Percentiles rank a stretch among this genome's conserved stretches.
Conservation (phyloP, 2,888 invertebrate genomes). For the Anoplius nigerrimus region DNA sequence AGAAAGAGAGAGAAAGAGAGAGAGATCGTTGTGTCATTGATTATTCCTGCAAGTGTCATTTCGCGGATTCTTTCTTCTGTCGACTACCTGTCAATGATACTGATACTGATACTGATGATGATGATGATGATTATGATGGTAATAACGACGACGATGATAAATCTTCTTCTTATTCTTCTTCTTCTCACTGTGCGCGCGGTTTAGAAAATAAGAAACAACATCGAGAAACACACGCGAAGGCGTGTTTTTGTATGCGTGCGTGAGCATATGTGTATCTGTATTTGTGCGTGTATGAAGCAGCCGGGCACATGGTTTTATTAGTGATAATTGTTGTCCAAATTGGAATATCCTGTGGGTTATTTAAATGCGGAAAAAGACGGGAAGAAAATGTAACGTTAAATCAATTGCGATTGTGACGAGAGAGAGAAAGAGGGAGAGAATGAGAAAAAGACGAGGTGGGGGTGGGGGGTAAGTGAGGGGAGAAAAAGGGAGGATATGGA, state of each 20-base stretch:
- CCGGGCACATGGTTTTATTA: slow-evolving; percentile 8
- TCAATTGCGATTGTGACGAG: background rate
- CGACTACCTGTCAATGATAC: background rate
- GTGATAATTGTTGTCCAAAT: background rate
- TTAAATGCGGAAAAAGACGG: too few relatives aligned
- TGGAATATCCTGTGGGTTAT: too few relatives aligned
- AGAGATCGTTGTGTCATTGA: slow-evolving; percentile 33
- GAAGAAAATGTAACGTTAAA: slow-evolving; percentile 25
- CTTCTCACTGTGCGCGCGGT: background rate
- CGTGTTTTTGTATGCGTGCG: background rate
- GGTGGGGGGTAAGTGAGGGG: background rate
- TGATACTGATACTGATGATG: background rate
- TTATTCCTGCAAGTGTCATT: slow-evolving; percentile 25
- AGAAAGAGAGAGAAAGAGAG: background rate
- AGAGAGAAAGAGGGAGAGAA: background rate
- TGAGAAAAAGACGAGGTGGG: background rate
- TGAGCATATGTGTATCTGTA: too few relatives aligned
- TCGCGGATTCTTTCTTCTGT: slow-evolving; percentile 7
- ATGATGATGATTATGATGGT: slow-evolving; percentile 2
- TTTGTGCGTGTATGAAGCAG: background rate
- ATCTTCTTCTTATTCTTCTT: slow-evolving; percentile 15
- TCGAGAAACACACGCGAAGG: slow-evolving; percentile 10
- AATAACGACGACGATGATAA: background rate
- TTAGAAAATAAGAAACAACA: background rate
- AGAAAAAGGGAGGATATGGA: too few relatives aligned